These are phyloP conservation scores for Leuciscus idus DNA, from an alignment of 2,113 vertebrate genomes.

Conservation along the genomic window DNA sequence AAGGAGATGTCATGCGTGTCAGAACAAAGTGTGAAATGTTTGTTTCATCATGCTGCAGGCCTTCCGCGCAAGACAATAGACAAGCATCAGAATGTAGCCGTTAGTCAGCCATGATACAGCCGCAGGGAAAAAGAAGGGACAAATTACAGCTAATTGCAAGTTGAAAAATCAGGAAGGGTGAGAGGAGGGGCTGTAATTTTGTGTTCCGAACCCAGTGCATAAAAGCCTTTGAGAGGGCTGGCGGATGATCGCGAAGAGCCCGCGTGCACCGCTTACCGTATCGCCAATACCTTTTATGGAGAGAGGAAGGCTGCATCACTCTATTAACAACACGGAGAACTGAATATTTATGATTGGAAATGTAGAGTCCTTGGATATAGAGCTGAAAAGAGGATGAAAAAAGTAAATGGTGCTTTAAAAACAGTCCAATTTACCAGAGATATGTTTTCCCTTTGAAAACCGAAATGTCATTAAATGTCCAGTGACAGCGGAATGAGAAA, in stretches of 20 bases:
- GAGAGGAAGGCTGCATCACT: slow-evolving; percentile 36
- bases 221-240: slow-evolving; percentile 36
- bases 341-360: background rate
- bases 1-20: slow-evolving; percentile 33
- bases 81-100: background rate
- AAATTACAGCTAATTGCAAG: slow-evolving; percentile 40
- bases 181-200: slow-evolving; percentile 20
- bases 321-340: slow-evolving; percentile 23
- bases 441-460: slow-evolving; percentile 1
- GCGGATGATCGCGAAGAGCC: background rate
- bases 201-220: background rate
- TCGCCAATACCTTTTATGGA: slow-evolving; percentile 13
- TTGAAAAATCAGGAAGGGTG: slow-evolving; percentile 13
- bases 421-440: background rate
- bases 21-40: slow-evolving; percentile 34
- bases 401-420: background rate
- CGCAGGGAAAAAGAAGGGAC: background rate
- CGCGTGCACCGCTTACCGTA: background rate
- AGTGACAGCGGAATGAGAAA: background rate
- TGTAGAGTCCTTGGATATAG: background rate
- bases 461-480: background rate
- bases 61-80: background rate
- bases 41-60: slow-evolving; percentile 37
- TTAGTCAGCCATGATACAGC: slow-evolving; percentile 19
- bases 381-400: slow-evolving; percentile 14